A percentile compares a stretch with the other conserved stretches of the same genome.
Evolutionary conservation across 2,113 vertebrate genomes (phyloP).

Genomic region (Thermophis baileyi): DNA sequence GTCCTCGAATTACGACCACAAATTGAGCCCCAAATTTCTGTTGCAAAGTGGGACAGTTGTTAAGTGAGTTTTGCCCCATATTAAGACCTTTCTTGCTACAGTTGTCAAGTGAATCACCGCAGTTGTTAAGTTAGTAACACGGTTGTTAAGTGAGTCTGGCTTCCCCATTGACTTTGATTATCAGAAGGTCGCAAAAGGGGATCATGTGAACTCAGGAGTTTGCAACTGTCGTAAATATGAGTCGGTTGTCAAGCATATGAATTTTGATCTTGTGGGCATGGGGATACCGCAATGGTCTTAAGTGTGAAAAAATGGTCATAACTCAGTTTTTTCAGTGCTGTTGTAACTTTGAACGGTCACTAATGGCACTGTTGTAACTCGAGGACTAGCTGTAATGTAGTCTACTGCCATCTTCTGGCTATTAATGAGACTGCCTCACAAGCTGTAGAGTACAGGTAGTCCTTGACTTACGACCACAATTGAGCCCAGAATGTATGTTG

Average conservation of each 20-base stretch:
- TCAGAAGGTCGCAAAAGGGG: background rate
- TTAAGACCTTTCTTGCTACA: background rate
- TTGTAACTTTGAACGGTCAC: no score
- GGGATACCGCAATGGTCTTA: no score
- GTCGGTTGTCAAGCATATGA: background rate
- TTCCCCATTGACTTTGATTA: background rate
- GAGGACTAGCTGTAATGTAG: no score
- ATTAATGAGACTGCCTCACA: no score
- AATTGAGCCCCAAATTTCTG: background rate
- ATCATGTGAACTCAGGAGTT: background rate
- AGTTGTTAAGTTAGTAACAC: background rate
- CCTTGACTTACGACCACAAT: no score
- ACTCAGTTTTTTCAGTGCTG: no score
- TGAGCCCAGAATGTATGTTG: no score
- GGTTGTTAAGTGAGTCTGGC: background rate
- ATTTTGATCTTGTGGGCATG: no score
- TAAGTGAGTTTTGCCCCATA: background rate
- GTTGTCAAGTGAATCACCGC: background rate
- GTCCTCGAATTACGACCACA: background rate
- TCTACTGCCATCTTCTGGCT: no score
- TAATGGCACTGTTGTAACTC: no score
- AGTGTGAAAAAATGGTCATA: no score
- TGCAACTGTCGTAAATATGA: background rate
- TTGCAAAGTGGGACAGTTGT: background rate
- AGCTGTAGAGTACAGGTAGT: no score